Evolutionary conservation across 2,888 invertebrate genomes (phyloP).

Genomic region (Torymus auratus): DNA sequence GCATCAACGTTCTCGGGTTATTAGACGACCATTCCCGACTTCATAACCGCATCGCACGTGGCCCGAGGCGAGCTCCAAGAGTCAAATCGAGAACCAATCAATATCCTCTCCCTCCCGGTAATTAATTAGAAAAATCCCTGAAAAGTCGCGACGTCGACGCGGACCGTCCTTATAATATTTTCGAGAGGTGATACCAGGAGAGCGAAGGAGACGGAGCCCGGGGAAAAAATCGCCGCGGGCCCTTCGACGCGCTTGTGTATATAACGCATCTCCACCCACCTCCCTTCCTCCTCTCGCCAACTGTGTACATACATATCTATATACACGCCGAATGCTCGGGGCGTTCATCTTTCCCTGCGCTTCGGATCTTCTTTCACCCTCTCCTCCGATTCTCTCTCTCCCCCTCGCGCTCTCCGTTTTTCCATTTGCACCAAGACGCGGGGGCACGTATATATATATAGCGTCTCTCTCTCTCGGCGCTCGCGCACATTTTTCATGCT

Average conservation of each 20-base stretch:
- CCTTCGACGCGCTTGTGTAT: constrained; percentile 60
- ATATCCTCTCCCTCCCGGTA: constrained; percentile 64
- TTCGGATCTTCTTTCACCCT: constrained; percentile 52
- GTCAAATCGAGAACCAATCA: constrained; percentile 70
- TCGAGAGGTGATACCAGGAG: constrained; percentile 24
- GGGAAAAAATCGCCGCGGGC: constrained; percentile 68
- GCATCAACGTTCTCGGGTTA: background rate
- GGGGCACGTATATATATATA: no score
- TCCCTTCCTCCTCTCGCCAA: background rate
- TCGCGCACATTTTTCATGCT: constrained; percentile 60
- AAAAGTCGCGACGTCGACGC: constrained; percentile 61
- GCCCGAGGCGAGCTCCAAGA: constrained; percentile 62
- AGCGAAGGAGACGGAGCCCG: constrained; percentile 37
- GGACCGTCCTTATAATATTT: constrained; percentile 25
- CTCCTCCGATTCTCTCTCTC: constrained; percentile 19
- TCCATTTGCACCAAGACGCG: constrained; percentile 25
- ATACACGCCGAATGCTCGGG: constrained; percentile 31
- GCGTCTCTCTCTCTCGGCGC: constrained; percentile 17
- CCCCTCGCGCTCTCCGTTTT: constrained; percentile 15
- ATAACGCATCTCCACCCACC: background rate
- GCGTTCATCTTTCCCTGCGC: constrained; percentile 47
- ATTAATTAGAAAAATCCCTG: constrained; percentile 72
- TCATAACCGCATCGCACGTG: constrained; percentile 34
- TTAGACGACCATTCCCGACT: constrained; percentile 12
- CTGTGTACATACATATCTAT: constrained; percentile 16